Base-by-base conservation (phyloP, 2,113 vertebrate genomes). In the Hoplias malabaricus region DNA sequence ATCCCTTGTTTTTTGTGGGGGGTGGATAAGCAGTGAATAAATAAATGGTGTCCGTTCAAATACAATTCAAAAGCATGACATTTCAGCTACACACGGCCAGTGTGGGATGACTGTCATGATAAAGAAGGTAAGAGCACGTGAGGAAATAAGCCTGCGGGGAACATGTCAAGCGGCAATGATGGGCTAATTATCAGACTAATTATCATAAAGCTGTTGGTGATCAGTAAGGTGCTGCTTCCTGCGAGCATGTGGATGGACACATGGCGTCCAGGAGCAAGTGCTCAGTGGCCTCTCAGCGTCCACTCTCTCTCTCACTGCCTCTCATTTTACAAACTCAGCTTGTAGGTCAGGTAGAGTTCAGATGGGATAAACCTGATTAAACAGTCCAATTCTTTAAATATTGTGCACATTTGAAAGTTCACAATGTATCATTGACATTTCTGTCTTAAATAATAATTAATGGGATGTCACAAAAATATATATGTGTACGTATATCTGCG, bases 151-250 rank as follows among this genome's bases (percentile, higher is more conserved):
- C 69, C 42, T 62, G 42, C 23, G 29, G 70, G 34, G 38, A 21
- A 62, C 33, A 12, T 61, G 50, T 62, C 5, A 43, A 53, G 67
- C n/a, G 40, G 21, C 21, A 83, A 69, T 84, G 87, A 86, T 78
- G 42, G 54, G 42, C 25, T 75, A 69, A 69, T 80, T 16, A 69
- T 62, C 63, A 61, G 43, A 57, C 65, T 73, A 68, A 69, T 80
- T 68, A 74, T 40, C 31, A 23, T 74, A 62, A 61, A 56, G 56
- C 40, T 75, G 53, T n/a, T 69, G 23, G 33, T 34, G n/a, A 46
- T 77, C 75, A 69, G 50, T 33, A 46, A 43, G 12, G 65, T 66
- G 36, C 34, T 59, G 50, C 25, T 69, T 42, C 34, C 43, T 54
- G 43, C 33, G 43, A 69, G 34, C 66, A 21, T 25, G 14, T 4